Conservation (phyloP, 1,140 invertebrate genomes). For the Ceratosolen solmsi region DNA sequence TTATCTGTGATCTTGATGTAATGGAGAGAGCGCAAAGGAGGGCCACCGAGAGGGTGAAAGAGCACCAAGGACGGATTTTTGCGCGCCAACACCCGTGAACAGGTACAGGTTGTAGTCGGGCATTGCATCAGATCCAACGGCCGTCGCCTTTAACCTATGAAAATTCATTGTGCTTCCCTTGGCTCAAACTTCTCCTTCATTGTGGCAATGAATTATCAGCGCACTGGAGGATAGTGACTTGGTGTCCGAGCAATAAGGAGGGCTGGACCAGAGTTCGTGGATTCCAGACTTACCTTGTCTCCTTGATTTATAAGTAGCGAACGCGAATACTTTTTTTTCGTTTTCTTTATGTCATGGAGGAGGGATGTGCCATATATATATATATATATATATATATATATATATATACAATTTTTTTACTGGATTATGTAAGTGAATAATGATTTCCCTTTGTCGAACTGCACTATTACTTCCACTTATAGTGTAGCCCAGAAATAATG, state of each 20-base stretch:
- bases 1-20: not conserved
- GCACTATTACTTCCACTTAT: not conserved
- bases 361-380: no score
- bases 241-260: not conserved
- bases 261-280: not conserved
- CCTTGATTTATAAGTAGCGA: constrained; percentile 37
- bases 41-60: no score
- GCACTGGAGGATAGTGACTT: not conserved
- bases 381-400: no score
- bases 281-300: not conserved
- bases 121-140: not conserved
- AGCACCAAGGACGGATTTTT: no score
- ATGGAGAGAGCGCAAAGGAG: no score
- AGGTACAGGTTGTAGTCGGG: not conserved
- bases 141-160: constrained; percentile 1
- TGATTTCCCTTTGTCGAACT: constrained; percentile 39
- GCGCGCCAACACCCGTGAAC: no score
- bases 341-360: not conserved
- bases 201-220: constrained; percentile 22
- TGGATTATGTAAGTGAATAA: constrained; percentile 38
- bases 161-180: constrained; percentile 13
- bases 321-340: constrained; percentile 25
- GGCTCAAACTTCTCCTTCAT: not conserved
- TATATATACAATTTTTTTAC: no score
- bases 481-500: constrained; percentile 20